These are phyloP conservation scores for Amazona guildingii DNA, from an alignment of 2,113 vertebrate species.

Conservation along the genomic window DNA sequence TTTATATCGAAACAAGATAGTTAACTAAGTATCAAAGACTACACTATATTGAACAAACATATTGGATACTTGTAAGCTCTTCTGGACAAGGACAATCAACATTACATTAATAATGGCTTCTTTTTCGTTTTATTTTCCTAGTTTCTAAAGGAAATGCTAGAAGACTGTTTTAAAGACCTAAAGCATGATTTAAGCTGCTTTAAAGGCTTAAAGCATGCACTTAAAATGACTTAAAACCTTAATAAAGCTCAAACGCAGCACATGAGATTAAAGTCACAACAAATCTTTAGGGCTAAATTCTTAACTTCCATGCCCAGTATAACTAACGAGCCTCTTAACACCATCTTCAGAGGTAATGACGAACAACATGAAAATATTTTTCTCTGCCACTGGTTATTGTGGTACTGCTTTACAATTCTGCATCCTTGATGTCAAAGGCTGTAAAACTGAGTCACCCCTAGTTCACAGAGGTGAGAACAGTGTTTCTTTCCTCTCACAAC, in stretches of 20 bases:
- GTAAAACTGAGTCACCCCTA: neutral
- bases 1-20: neutral
- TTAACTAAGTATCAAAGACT: neutral
- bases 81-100: neutral
- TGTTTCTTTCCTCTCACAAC: neutral
- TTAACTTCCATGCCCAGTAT: neutral
- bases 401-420: neutral
- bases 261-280: neutral
- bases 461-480: neutral
- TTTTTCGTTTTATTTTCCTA: neutral
- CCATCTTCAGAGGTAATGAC: neutral
- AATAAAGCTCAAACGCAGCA: neutral
- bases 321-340: neutral
- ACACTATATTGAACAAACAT: neutral
- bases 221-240: constrained; percentile 21
- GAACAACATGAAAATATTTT: neutral
- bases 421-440: neutral
- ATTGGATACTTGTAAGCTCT: neutral
- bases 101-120: neutral
- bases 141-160: neutral
- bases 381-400: neutral
- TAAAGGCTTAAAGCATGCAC: neutral
- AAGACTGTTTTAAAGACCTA: constrained; percentile 9
- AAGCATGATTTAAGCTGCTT: neutral
- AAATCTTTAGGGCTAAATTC: neutral